Conservation (phyloP, 2,888 invertebrate species). For the Coelinius sp. region DNA sequence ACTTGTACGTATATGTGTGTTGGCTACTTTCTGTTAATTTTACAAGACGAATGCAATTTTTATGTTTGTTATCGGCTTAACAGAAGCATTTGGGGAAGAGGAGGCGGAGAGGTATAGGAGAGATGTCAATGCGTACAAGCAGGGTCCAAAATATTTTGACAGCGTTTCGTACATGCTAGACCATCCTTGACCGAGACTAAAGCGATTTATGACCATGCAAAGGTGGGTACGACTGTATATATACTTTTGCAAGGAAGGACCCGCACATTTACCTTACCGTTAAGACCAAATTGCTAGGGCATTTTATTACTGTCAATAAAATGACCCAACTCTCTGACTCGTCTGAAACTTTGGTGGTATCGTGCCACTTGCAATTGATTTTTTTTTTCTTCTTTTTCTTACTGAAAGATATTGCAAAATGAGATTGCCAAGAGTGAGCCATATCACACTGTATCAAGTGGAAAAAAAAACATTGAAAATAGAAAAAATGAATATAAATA, state of each 20-base stretch:
- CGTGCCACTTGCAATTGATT: background rate
- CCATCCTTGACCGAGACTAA: slow-evolving; percentile 23
- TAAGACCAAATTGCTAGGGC: slow-evolving; percentile 46
- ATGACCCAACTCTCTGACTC: slow-evolving; percentile 22
- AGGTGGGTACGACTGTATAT: background rate
- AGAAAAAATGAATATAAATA: too few relatives aligned
- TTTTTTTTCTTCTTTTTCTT: too few relatives aligned
- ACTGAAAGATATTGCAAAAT: too few relatives aligned
- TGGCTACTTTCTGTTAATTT: background rate
- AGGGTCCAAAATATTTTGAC: slow-evolving; percentile 51
- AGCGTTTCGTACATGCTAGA: slow-evolving; percentile 39
- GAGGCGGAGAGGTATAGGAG: slow-evolving; percentile 26
- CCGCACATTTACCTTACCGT: slow-evolving; percentile 47
- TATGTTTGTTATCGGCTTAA: slow-evolving; percentile 10
- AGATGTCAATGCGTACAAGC: too few relatives aligned
- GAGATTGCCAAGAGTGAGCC: too few relatives aligned
- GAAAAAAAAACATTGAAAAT: too few relatives aligned
- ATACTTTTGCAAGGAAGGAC: slow-evolving; percentile 8
- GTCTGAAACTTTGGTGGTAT: slow-evolving; percentile 34
- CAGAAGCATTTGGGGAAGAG: slow-evolving; percentile 32
- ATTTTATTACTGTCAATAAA: slow-evolving; percentile 57
- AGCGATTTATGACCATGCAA: background rate
- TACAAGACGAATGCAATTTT: background rate
- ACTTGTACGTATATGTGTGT: slow-evolving; percentile 39
- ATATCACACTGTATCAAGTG: too few relatives aligned